Percentiles rank a stretch among this genome's conserved stretches.
These are phyloP conservation scores for Drosophila gaucha DNA, from an alignment of 2,888 invertebrate species.

Conservation along the genomic window DNA sequence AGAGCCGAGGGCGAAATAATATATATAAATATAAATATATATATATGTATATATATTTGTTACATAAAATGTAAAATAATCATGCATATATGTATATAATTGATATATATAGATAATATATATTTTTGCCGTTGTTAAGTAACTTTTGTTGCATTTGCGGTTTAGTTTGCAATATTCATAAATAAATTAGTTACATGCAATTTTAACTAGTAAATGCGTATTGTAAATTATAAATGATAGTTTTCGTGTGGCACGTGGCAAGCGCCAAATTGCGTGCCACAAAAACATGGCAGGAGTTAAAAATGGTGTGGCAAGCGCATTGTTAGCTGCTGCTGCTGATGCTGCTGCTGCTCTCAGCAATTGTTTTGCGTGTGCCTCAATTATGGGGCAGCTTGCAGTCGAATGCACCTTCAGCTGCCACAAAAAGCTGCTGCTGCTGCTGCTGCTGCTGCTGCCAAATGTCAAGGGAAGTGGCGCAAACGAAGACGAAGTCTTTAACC, in stretches of 20 bases:
- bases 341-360: slow-evolving; percentile 17
- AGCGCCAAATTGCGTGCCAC: slow-evolving; percentile 5
- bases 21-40: background rate
- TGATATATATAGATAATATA: too few species aligned
- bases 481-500: slow-evolving; percentile 67
- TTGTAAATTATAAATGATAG: slow-evolving; percentile 56
- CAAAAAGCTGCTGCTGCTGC: slow-evolving; percentile 27
- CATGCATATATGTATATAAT: background rate
- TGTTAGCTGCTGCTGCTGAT: slow-evolving; percentile 6
- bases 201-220: slow-evolving; percentile 59
- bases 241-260: slow-evolving; percentile 19
- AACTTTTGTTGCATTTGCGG: slow-evolving; percentile 32
- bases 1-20: slow-evolving; percentile 11
- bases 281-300: background rate
- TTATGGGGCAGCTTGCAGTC: slow-evolving; percentile 53
- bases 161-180: slow-evolving; percentile 41
- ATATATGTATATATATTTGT: slow-evolving; percentile 2
- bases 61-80: slow-evolving; percentile 10
- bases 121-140: slow-evolving; percentile 8
- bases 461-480: slow-evolving; percentile 66
- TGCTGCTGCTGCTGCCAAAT: slow-evolving; percentile 48
- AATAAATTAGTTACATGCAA: slow-evolving; percentile 65
- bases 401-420: slow-evolving; percentile 31
- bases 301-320: too few species aligned
- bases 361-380: slow-evolving; percentile 67